Evolutionary conservation across 2,888 invertebrate genomes (phyloP).

Genomic region (Aporophyla nigra): DNA sequence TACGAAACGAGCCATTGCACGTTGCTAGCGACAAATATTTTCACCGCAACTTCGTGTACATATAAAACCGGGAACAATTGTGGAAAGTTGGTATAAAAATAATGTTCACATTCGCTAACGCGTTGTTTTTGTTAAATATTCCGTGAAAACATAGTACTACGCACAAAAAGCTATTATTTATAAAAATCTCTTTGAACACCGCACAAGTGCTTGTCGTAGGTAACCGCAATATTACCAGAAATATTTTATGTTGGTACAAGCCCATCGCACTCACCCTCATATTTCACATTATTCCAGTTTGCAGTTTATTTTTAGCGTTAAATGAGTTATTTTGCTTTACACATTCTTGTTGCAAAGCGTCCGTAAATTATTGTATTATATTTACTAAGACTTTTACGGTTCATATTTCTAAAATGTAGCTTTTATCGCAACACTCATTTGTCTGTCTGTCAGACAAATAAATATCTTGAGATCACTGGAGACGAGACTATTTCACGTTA

Average conservation of each 20-base stretch:
- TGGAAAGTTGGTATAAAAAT: conserved; percentile 58
- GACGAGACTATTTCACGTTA: conserved; percentile 59
- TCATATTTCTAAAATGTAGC: conserved; percentile 57
- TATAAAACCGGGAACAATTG: conserved; percentile 69
- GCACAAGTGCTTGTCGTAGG: conserved; percentile 82
- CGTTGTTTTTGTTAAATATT: conserved; percentile 69
- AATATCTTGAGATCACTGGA: conserved; percentile 59
- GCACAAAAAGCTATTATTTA: conserved; percentile 78
- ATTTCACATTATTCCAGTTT: conserved; percentile 75
- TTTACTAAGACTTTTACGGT: conserved; percentile 60
- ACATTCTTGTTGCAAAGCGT: conserved; percentile 50
- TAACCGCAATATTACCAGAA: conserved; percentile 84
- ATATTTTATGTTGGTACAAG: conserved; percentile 82
- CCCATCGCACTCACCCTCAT: conserved; percentile 78
- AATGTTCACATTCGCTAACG: conserved; percentile 57
- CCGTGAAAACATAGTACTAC: conserved; percentile 68
- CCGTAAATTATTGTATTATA: conserved; percentile 50
- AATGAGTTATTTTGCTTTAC: conserved; percentile 54
- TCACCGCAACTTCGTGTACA: conserved; percentile 70
- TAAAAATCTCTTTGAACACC: conserved; percentile 81
- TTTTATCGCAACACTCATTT: conserved; percentile 59
- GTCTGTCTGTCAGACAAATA: conserved; percentile 59
- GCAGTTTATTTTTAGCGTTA: conserved; percentile 76
- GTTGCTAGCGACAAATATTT: conserved; percentile 55
- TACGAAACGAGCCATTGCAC: conserved; percentile 32